Percentiles rank a stretch among this genome's conserved stretches.
Evolutionary conservation across 2,888 invertebrate genomes (phyloP).

Genomic region (Campopleginae sp.): DNA sequence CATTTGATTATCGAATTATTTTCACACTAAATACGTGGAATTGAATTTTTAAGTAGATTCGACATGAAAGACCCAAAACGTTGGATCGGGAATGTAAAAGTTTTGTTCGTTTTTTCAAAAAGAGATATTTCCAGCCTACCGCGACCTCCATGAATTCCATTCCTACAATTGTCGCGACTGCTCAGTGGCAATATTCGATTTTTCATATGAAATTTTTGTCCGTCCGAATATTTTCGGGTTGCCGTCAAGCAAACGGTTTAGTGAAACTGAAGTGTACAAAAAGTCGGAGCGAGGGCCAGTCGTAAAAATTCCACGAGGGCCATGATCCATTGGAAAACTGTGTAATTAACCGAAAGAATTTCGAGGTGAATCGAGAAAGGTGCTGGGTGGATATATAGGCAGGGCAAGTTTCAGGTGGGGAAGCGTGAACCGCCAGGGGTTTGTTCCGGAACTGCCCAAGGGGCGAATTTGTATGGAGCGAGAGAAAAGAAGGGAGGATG

Average conservation of each 20-base stretch:
- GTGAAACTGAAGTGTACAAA: constrained; percentile 8
- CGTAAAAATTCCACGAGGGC: constrained; percentile 81
- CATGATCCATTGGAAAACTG: constrained; percentile 81
- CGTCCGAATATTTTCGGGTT: constrained; percentile 42
- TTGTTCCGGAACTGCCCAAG: constrained; percentile 58
- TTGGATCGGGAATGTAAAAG: not conserved
- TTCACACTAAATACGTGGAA: not conserved
- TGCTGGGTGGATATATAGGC: constrained; percentile 65
- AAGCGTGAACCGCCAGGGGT: constrained; percentile 73
- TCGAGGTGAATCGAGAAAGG: constrained; percentile 69
- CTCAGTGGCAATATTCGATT: constrained; percentile 38
- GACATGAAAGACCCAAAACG: not conserved
- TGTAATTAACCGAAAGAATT: constrained; percentile 84
- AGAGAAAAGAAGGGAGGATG: constrained; percentile 36
- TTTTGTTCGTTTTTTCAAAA: not conserved
- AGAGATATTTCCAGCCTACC: not conserved
- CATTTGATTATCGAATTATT: constrained; percentile 57
- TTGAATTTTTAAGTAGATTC: not conserved
- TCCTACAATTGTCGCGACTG: not conserved
- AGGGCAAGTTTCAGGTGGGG: constrained; percentile 64
- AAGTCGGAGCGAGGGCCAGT: constrained; percentile 68
- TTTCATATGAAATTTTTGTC: constrained; percentile 47
- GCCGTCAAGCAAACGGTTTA: constrained; percentile 36
- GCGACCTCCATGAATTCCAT: not conserved
- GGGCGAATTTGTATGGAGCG: constrained; percentile 53